These are phyloP conservation scores for Drosophila carrolli DNA, from an alignment of 1,140 invertebrate species.

Conservation along the genomic window DNA sequence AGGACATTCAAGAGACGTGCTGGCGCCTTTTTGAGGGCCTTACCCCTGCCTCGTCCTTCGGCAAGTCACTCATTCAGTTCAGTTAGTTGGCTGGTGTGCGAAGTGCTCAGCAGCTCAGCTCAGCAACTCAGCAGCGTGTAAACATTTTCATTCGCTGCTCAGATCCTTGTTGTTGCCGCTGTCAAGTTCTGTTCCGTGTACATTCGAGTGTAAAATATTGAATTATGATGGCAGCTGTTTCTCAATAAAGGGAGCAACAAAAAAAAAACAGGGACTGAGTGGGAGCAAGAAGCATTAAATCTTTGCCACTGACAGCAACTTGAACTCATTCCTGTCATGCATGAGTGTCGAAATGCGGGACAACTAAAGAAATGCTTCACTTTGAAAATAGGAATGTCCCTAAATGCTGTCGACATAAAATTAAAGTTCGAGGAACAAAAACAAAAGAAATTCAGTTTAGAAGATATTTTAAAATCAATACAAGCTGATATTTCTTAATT, in stretches of 20 bases:
- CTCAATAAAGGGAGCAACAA: slow-evolving; percentile 61
- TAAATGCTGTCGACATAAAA: background rate
- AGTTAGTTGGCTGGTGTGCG: slow-evolving; percentile 44
- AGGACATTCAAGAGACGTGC: slow-evolving; percentile 58
- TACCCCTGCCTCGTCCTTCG: slow-evolving; percentile 8
- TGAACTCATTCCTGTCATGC: slow-evolving; percentile 77
- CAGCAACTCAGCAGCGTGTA: slow-evolving; percentile 68
- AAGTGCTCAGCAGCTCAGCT: slow-evolving; percentile 50
- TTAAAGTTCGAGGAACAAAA: no score
- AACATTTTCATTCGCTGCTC: slow-evolving; percentile 73
- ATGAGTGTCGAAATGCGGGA: slow-evolving; percentile 50
- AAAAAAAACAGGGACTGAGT: slow-evolving; percentile 5
- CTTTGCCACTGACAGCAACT: slow-evolving; percentile 72
- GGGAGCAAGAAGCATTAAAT: slow-evolving; percentile 67
- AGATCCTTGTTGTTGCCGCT: slow-evolving; percentile 40
- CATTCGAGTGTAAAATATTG: slow-evolving; percentile 82
- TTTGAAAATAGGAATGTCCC: background rate
- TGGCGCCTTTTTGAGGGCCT: slow-evolving; percentile 41
- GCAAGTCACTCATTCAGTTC: slow-evolving; percentile 30
- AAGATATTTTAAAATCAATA: no score
- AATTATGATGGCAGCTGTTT: slow-evolving; percentile 82
- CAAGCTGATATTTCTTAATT: no score
- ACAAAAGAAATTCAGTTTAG: no score
- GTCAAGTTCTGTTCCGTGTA: slow-evolving; percentile 76
- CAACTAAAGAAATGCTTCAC: slow-evolving; percentile 31